Percentiles rank a stretch among this genome's conserved stretches.
Conservation (phyloP, 2,113 vertebrate species). For the Pedetes capensis region DNA sequence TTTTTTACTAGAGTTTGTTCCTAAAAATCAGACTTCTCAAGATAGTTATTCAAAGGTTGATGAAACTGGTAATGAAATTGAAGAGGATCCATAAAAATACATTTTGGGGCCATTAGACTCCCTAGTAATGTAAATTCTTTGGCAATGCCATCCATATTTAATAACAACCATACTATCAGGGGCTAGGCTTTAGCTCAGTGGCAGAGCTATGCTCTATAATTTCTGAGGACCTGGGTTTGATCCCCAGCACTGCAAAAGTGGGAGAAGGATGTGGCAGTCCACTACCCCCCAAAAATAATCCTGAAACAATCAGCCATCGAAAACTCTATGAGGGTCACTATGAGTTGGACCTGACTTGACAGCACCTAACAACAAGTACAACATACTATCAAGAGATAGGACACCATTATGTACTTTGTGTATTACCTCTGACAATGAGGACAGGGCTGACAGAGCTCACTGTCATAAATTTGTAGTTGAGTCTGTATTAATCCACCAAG, state of each 20-base stretch:
- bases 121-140: neutral
- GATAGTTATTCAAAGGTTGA: neutral
- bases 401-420: accelerated
- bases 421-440: neutral
- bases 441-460: neutral
- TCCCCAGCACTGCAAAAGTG: too few relatives aligned
- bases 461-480: neutral
- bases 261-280: too few relatives aligned
- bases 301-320: too few relatives aligned
- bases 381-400: neutral
- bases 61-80: neutral
- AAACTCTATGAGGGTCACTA: too few relatives aligned
- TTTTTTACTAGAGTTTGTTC: neutral
- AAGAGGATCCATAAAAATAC: neutral
- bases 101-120: neutral
- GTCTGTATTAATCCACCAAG: neutral
- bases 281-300: too few relatives aligned
- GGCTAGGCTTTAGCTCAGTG: too few relatives aligned
- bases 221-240: too few relatives aligned
- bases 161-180: neutral
- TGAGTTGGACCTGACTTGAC: too few relatives aligned
- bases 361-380: too few relatives aligned
- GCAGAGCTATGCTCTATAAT: too few relatives aligned
- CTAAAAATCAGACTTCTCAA: neutral
- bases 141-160: neutral